Base-by-base conservation (phyloP, 2,797 vertebrate species). In the Microtus agrestis region DNA sequence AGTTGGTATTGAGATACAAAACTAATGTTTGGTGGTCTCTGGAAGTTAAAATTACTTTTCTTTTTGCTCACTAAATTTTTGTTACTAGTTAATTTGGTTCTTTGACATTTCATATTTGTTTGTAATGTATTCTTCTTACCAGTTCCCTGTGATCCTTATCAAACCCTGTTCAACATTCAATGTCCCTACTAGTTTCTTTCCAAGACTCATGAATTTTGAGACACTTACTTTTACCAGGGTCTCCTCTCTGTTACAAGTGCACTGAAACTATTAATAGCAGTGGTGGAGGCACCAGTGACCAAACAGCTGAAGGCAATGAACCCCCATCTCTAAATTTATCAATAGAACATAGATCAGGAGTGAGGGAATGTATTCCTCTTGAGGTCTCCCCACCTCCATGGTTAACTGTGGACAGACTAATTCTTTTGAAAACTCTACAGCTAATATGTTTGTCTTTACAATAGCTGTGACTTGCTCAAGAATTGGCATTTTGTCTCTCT, bases 21-120 rank as follows among this genome's bases (percentile, higher is more conserved):
- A 81, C 63, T 93, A 93, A 6, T 90, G 34, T 91, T 95, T 96
- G 27, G 43, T 91, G 85, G 92, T 23, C 25, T 59, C 48, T 31
- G 5, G 25, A 54, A 80, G 78, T 92, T 91, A 54, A 37, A 91
- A 92, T 17, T 10, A 56, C 40, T 37, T 81, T 11, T 40, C 95
- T 27, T 81, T 93, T 96, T 67, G 7, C 1, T 71, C 48, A 89
- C 96, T 76, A 15, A 46, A 12, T 48, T 81, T 73, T 40, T 17
- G n/a, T 73, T 56, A 34, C 2, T 73, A 48, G 80, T 95, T 80
- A 12, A 63, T 73, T 87, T 87, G 54, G 19, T 29, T 54, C 67
- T 61, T 79, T 93, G 14, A 54, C 6, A 73, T 40, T 40, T 54
- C n/a, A 71, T 87, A 73, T 5, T 40, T 40, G 15, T 73, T 40